A percentile compares a stretch with the other conserved stretches of the same genome.
Conservation (phyloP, 1,140 invertebrate species). For the Drosophila littoralis region DNA sequence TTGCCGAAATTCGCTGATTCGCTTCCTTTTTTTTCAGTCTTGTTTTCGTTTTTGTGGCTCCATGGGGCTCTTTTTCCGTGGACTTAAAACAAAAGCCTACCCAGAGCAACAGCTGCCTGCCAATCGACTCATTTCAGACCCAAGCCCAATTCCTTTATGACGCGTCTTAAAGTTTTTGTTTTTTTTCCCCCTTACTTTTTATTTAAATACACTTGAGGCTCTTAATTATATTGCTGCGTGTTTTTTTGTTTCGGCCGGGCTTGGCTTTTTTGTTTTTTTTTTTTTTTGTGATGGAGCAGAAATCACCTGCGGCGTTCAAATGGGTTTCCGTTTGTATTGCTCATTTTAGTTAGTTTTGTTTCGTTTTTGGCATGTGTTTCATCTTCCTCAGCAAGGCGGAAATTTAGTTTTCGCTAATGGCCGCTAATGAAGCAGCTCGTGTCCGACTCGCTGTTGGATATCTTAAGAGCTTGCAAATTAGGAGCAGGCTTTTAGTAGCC, state of each 20-base stretch:
- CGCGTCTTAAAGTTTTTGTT: slow-evolving; percentile 38
- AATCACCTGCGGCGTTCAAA: slow-evolving; percentile 71
- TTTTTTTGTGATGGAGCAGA: slow-evolving; percentile 50
- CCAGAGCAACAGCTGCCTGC: slow-evolving; percentile 65
- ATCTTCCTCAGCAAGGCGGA: slow-evolving; percentile 69
- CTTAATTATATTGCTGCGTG: slow-evolving; percentile 74
- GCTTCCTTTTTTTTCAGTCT: slow-evolving; percentile 20
- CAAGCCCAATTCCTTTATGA: slow-evolving; percentile 47
- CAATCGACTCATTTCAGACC: slow-evolving; percentile 44
- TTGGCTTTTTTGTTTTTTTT: slow-evolving; percentile 20
- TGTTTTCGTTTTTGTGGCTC: slow-evolving; percentile 31
- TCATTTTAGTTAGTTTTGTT: slow-evolving; percentile 35
- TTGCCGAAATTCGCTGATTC: slow-evolving; percentile 63
- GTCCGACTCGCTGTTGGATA: slow-evolving; percentile 64
- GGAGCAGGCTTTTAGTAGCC: slow-evolving; percentile 64
- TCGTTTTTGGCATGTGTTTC: slow-evolving; percentile 72
- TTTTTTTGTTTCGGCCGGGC: slow-evolving; percentile 40
- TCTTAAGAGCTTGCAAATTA: slow-evolving; percentile 60
- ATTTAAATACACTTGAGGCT: slow-evolving; percentile 76
- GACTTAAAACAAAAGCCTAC: slow-evolving; percentile 38
- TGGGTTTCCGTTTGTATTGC: slow-evolving; percentile 36
- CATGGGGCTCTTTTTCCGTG: slow-evolving; percentile 49
- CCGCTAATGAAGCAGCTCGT: slow-evolving; percentile 72
- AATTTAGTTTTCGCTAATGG: slow-evolving; percentile 78
- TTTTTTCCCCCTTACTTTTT: slow-evolving; percentile 47